Conservation (phyloP, 2,113 vertebrate genomes). For the Etheostoma spectabile region DNA sequence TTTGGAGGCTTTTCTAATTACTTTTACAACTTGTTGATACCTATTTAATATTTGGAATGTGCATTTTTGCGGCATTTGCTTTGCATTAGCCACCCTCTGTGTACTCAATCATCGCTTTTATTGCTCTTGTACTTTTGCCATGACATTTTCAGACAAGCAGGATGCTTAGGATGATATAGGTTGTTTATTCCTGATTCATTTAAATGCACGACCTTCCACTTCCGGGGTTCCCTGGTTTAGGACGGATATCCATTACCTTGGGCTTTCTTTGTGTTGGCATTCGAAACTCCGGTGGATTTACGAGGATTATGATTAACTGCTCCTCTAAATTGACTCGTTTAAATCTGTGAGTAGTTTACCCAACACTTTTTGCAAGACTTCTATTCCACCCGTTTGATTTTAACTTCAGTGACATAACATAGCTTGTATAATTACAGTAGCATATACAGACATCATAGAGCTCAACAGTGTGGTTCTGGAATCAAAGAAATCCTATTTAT, state of each 20-base stretch:
- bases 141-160: constrained; percentile 22
- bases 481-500: too few species aligned
- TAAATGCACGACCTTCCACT: too few species aligned
- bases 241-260: too few species aligned
- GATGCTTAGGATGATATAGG: not conserved
- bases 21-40: constrained; percentile 48
- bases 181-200: too few species aligned
- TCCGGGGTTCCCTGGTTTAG: too few species aligned
- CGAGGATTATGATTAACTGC: too few species aligned
- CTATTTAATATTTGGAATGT: constrained; percentile 36
- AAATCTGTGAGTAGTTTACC: constrained; percentile 26
- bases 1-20: constrained; percentile 45
- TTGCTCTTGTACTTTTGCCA: constrained; percentile 7
- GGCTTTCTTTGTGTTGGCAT: too few species aligned
- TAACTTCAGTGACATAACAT: constrained; percentile 22
- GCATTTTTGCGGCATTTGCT: constrained; percentile 27
- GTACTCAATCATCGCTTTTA: constrained; percentile 33
- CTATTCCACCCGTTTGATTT: constrained; percentile 2
- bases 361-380: not conserved
- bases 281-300: too few species aligned
- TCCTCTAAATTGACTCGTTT: constrained; percentile 2
- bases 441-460: too few species aligned
- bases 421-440: not conserved
- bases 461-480: too few species aligned
- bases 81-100: constrained; percentile 47